Conservation (phyloP, 2,113 vertebrate genomes). For the Cebus imitator region DNA sequence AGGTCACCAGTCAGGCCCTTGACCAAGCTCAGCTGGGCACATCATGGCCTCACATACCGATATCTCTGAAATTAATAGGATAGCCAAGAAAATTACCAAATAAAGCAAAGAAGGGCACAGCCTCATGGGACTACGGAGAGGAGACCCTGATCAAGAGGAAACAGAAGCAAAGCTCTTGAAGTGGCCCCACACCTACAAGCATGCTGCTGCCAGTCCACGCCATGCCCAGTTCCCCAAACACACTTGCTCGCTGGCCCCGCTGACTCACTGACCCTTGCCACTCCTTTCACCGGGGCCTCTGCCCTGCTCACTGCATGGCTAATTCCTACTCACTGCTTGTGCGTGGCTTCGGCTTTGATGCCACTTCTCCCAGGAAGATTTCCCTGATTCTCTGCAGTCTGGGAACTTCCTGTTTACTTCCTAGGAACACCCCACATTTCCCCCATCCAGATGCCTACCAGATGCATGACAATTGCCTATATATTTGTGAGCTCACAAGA, state of each 20-base stretch:
- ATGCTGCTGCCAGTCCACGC: accelerated
- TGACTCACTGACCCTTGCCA: background rate
- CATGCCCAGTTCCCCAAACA: background rate
- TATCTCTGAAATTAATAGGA: background rate
- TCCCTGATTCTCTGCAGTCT: background rate
- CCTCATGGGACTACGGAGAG: background rate
- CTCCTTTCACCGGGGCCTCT: background rate
- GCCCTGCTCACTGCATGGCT: background rate
- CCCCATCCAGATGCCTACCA: background rate
- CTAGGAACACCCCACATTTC: background rate
- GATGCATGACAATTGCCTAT: background rate
- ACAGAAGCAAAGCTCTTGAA: background rate
- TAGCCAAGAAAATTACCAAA: background rate
- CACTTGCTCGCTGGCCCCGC: no score
- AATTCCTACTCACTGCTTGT: background rate
- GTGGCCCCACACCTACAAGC: background rate
- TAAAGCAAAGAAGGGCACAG: background rate
- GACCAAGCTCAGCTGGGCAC: background rate
- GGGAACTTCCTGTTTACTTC: background rate
- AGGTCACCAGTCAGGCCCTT: background rate
- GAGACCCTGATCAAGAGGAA: background rate
- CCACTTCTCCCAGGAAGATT: background rate
- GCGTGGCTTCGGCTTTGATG: background rate
- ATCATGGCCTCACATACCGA: background rate
- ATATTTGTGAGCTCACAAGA: background rate